Base-by-base conservation (phyloP, 2,797 vertebrate species). In the Acipenser ruthenus region DNA sequence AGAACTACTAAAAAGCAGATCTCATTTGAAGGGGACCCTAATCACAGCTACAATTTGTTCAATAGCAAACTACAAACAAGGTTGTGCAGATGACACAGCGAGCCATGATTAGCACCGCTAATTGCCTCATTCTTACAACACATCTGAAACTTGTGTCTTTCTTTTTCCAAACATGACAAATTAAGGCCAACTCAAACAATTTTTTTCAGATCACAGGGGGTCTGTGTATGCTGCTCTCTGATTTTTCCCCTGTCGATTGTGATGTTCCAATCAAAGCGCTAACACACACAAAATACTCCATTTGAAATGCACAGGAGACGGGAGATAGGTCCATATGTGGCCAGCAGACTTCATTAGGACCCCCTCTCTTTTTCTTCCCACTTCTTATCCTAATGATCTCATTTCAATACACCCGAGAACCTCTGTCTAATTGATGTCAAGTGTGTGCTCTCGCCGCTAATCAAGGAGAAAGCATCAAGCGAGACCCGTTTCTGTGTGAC, bases 351-450 rank as follows among this genome's bases (percentile, higher is more conserved):
- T 92, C 92, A 93, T 93, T 93, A 93, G 82, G 71, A 78, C 73
- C 65, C 69, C 74, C 73, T 73, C 70, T 69, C 71, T 69, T 69
- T 71, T 53, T 53, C 67, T 80, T 83, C 86, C 84, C 84, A 88
- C 91, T 91, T 88, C 91, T 90, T 84, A 90, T 95, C 91, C 93
- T 97, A 96, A 97, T 93, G 94, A 95, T 92, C 89, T 86, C 81
- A 88, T 90, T 90, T 90, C 87, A 90, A 90, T 91, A 88, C 91
- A 87, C 89, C 78, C 76, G 91, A 93, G 92, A 92, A 86, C 89
- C 87, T 82, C 80, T 82, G 81, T 81, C 91, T 96, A 96, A 97
- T 94, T 95, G 94, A 95, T 94, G 94, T 95, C 93, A 96, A 97
- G 95, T 94, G 92, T 93, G 90, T 87, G 91, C 91, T 93, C 93